These are phyloP conservation scores for Anhinga rufa DNA, from an alignment of 2,113 vertebrate genomes.

Conservation along the genomic window DNA sequence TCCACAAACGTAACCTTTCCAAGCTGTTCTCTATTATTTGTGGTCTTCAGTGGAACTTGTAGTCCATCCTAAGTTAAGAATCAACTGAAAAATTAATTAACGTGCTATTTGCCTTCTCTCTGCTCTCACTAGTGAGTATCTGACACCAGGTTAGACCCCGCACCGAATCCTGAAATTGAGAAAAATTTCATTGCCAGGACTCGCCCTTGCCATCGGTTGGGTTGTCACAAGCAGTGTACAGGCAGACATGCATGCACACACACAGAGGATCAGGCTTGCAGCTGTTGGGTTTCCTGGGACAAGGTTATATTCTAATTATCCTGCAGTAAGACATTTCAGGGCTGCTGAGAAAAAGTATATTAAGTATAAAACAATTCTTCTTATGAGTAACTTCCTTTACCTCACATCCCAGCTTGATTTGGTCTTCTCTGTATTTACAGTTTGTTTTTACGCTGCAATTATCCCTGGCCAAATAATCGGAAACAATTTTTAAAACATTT, in stretches of 20 bases:
- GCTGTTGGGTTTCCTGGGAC: background rate
- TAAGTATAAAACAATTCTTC: background rate
- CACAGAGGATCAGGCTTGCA: background rate
- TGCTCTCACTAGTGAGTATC: background rate
- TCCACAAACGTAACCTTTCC: background rate
- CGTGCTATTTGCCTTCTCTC: background rate
- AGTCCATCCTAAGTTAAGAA: background rate
- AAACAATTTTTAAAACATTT: background rate
- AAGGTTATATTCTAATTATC: background rate
- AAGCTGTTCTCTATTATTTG: background rate
- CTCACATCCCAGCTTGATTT: background rate
- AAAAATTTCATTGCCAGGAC: background rate
- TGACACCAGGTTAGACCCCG: background rate
- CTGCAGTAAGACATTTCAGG: background rate
- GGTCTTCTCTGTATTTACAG: background rate
- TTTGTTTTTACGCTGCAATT: background rate
- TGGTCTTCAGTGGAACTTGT: background rate
- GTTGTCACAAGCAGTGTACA: background rate
- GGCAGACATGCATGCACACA: background rate
- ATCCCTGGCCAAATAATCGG: background rate
- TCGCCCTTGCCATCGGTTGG: background rate
- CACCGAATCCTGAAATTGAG: background rate
- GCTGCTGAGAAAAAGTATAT: background rate
- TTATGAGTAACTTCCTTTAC: background rate
- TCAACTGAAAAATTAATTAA: background rate